Evolutionary conservation across 2,113 vertebrate genomes (phyloP).

Genomic region (Callionymus lyra): DNA sequence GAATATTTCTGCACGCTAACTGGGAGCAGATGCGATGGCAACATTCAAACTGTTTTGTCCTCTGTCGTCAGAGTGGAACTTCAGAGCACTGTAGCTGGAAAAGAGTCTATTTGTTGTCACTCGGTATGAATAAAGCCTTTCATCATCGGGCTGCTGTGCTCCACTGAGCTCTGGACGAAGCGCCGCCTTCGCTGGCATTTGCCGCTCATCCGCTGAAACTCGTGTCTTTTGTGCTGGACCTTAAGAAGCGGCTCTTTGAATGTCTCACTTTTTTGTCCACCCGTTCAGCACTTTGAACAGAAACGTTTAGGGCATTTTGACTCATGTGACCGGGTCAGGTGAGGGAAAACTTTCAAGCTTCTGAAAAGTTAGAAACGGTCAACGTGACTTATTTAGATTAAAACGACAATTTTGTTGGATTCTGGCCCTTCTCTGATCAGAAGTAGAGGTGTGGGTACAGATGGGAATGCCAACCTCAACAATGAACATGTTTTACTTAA

Average conservation of each 20-base stretch:
- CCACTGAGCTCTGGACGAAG: constrained; percentile 40
- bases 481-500: not conserved
- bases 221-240: constrained; percentile 29
- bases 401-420: no score
- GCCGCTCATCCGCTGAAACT: constrained; percentile 34
- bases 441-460: no score
- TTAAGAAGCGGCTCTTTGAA: constrained; percentile 21
- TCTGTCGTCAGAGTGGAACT: constrained; percentile 50
- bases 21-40: constrained; percentile 28
- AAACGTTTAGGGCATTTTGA: no score
- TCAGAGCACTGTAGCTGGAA: constrained; percentile 43
- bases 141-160: constrained; percentile 54
- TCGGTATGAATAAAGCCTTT: constrained; percentile 60
- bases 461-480: no score
- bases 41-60: constrained; percentile 47
- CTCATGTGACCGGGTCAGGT: no score
- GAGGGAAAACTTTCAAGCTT: no score
- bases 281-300: constrained; percentile 16
- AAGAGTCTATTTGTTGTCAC: constrained; percentile 63
- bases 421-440: no score
- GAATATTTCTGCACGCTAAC: constrained; percentile 27
- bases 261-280: constrained; percentile 9
- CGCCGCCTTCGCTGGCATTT: constrained; percentile 38
- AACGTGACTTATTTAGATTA: no score
- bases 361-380: no score